A percentile compares a stretch with the other conserved stretches of the same genome.
These are phyloP conservation scores for Polydrusus cervinus DNA, from an alignment of 2,888 invertebrate genomes.

Conservation along the genomic window DNA sequence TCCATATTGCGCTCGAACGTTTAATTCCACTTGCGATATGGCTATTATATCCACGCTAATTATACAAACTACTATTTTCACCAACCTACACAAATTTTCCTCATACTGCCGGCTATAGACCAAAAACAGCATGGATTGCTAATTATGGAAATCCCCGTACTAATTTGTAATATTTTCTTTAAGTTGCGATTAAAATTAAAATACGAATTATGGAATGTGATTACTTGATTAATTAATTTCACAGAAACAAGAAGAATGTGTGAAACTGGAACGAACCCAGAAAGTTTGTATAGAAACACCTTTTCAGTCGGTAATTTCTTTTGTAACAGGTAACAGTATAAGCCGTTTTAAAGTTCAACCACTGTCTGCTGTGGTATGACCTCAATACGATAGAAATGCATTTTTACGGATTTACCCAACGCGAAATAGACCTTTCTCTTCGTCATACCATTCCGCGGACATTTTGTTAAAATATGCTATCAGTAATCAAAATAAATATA, in stretches of 20 bases:
- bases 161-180: no score
- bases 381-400: constrained; percentile 57
- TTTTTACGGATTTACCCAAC: constrained; percentile 50
- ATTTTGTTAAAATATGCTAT: constrained; percentile 25
- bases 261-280: constrained; percentile 40
- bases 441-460: constrained; percentile 15
- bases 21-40: no score
- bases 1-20: no score
- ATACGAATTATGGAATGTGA: no score
- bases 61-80: no score
- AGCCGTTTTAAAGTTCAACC: constrained; percentile 50
- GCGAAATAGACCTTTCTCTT: constrained; percentile 55
- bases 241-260: constrained; percentile 24
- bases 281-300: constrained; percentile 28
- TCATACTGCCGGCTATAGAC: no score
- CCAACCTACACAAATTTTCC: no score
- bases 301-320: constrained; percentile 40
- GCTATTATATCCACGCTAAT: no score
- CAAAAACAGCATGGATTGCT: no score
- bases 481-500: not conserved
- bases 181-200: not conserved
- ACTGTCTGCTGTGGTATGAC: constrained; percentile 53
- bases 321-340: constrained; percentile 47
- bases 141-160: no score
- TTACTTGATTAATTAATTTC: not conserved